Evolutionary conservation across 2,113 vertebrate species (phyloP).

Genomic region (Scomber colias): DNA sequence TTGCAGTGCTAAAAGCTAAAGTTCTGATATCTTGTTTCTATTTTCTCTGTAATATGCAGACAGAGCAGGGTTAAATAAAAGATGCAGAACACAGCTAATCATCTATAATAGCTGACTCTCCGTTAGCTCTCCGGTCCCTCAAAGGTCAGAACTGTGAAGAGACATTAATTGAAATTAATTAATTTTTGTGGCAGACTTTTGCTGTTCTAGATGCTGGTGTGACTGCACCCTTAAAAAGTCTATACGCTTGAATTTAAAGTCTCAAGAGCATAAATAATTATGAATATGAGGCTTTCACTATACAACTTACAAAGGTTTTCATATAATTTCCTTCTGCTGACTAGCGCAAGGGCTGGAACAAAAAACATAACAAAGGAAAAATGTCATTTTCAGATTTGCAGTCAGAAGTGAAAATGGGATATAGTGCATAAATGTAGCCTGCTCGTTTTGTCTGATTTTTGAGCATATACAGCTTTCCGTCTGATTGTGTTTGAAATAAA

Average conservation of each 20-base stretch:
- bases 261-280: not conserved
- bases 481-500: not conserved
- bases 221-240: not conserved
- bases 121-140: too few species aligned
- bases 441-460: not conserved
- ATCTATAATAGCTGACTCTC: too few species aligned
- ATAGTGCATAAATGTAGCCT: not conserved
- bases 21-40: too few species aligned
- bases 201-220: too few species aligned
- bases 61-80: too few species aligned
- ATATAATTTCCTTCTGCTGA: too few species aligned
- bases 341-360: not conserved
- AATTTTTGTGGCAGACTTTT: too few species aligned
- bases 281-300: not conserved
- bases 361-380: not conserved
- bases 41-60: too few species aligned
- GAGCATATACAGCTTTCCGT: not conserved
- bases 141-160: too few species aligned
- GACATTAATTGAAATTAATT: too few species aligned
- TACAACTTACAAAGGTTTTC: not conserved
- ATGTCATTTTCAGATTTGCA: not conserved
- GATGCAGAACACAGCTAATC: too few species aligned
- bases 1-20: too few species aligned
- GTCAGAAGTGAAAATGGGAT: not conserved
- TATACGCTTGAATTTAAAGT: not conserved